Base-by-base conservation (phyloP, 2,797 vertebrate genomes). In the Ctenosaura bakeri region DNA sequence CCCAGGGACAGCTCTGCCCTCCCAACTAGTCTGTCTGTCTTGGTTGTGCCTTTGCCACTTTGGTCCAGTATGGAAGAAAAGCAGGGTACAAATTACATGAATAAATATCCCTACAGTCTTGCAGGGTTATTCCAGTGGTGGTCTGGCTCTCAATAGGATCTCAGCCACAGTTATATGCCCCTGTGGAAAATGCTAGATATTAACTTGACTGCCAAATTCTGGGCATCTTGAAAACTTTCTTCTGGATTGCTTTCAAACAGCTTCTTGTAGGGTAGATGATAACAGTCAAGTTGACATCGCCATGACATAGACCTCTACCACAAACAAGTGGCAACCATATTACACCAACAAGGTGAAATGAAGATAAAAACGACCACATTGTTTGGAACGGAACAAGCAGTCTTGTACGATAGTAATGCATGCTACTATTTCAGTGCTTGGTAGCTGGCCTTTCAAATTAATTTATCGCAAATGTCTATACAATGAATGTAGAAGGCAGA, bases 391-490 rank as follows among this genome's bases (percentile, higher is more conserved):
- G 59, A 6, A 1, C 71, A 7, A 4, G 85, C 83, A 4, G 86
- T 82, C 86, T 85, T 0, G 73, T 76, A 24, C 62, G 89, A 91
- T 90, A 74, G 90, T 38, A 87, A 54, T 91, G 90, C 71, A n/a
- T 20, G 35, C 84, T 38, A 4, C 69, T 42, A 3, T 87, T 42
- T 91, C 66, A 89, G 78, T 87, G 88, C 89, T 77, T 89, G 83
- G 64, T 62, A 95, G 88, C 64, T 94, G 92, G 86, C 91, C 90
- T 92, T 71, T 88, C 50, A 35, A 86, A 87, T 90, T 95, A 95
- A 97, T 96, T 95, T 96, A 94, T 95, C 95, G 92, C 91, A 95
- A 96, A 95, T 95, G 91, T 89, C 92, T 91, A 91, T 95, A 95
- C 94, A 94, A 96, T 91, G 74, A 80, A 46, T 94, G 94, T 94